Conservation (phyloP, 2,888 invertebrate genomes). For the Drosophila paucipuncta region DNA sequence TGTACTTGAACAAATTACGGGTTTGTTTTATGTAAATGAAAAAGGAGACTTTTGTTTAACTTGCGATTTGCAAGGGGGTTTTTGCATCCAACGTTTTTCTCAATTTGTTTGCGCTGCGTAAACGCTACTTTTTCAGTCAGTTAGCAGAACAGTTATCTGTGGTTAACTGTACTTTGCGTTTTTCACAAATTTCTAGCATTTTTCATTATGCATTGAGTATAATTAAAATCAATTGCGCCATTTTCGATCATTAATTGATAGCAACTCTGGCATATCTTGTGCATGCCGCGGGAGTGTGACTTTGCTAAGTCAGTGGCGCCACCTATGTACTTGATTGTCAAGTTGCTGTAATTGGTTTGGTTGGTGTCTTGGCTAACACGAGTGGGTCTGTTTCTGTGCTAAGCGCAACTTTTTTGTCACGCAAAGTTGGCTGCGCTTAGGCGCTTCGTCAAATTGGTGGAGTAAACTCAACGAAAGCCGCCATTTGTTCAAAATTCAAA, state of each 20-base stretch:
- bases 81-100: neutral
- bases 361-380: neutral
- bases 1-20: conserved; percentile 59
- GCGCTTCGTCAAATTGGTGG: conserved; percentile 12
- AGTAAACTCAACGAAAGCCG: neutral
- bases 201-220: neutral
- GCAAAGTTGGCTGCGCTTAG: conserved; percentile 31
- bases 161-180: conserved; percentile 8
- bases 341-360: rapidly evolving
- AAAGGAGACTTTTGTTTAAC: conserved; percentile 50
- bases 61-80: conserved; percentile 32
- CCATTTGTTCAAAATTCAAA: neutral
- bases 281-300: neutral
- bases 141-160: neutral
- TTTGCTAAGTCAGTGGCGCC: conserved; percentile 14
- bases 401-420: neutral
- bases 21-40: conserved; percentile 61
- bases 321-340: conserved; percentile 2
- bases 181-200: neutral
- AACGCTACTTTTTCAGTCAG: neutral
- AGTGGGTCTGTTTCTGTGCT: neutral
- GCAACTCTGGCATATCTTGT: neutral
- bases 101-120: conserved; percentile 18
- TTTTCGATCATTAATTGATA: conserved; percentile 22
- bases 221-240: conserved; percentile 21